Evolutionary conservation across 2,888 invertebrate species (phyloP), one percentile per base, ranked within the genome.

Genomic region (Panzeria rudis): DNA sequence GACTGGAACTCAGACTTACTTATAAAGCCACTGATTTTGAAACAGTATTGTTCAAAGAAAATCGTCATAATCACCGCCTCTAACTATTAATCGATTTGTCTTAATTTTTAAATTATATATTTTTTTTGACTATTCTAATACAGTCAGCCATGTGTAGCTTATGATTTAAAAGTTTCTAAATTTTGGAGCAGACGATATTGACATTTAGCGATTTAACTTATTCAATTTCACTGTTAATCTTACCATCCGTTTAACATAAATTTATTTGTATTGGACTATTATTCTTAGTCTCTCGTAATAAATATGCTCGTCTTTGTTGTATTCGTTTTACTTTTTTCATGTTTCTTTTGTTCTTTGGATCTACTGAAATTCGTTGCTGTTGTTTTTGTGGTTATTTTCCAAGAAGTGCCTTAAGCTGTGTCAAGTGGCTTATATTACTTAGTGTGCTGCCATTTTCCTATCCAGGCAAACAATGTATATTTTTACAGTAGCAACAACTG

Each of bases 381-480:
- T 69, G n/a, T 68, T 69, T 38, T n/a, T 79, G 64, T 64, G 59
- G 56, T 17, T 64, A 47, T 47, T 71, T 83, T 25, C 23, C 23
- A 69, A 64, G 69, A 69, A 84, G 41, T 71, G 62, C 50, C 56
- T 47, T 71, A 68, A 75, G 75, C 52, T 62, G 38, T 84, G 83
- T 69, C 61, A 69, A 84, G 79, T 69, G 75, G 69, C 73, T 79
- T 35, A 35, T 56, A 61, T 84, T 84, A 62, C 69, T 80, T 38
- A 47, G 61, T 68, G 54, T 47, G 15, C 35, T 61, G 47, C 54
- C 69, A 69, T 38, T 35, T 61, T 79, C 50, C 20, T 35, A 79
- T 44, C 32, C 83, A 61, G 66, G 50, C 38, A 41, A n/a, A 8
- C n/a, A n/a, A n/a, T n/a, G n/a, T n/a, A n/a, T n/a, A n/a, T n/a